Evolutionary conservation across 2,888 invertebrate species (phyloP).

Genomic region (Sarcophaga subvicina): DNA sequence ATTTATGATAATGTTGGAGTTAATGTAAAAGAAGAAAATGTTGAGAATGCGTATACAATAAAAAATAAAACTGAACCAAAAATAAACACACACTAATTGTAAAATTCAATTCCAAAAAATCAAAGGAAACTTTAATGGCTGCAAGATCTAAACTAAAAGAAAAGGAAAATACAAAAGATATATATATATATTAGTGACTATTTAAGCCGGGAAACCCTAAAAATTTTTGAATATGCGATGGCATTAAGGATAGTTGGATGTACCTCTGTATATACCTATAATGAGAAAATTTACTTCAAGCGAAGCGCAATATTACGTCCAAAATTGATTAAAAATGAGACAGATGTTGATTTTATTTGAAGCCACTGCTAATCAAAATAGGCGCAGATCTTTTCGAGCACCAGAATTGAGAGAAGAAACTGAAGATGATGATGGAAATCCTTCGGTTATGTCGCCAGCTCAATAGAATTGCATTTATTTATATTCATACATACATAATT

Average conservation of each 20-base stretch:
- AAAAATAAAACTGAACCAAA: not conserved
- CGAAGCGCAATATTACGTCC: not conserved
- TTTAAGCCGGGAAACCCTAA: not conserved
- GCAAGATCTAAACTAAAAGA: not conserved
- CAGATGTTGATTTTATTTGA: not conserved
- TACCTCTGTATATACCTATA: not conserved
- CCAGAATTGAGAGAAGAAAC: not conserved
- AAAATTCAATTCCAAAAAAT: not conserved
- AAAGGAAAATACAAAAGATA: slow-evolving; percentile 1
- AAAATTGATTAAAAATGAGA: not conserved
- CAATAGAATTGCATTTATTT: not conserved
- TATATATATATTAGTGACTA: not conserved
- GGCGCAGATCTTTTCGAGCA: not conserved
- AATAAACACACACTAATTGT: not conserved
- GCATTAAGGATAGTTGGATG: not conserved
- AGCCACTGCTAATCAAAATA: slow-evolving; percentile 1
- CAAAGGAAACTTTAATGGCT: not conserved
- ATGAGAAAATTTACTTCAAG: not conserved
- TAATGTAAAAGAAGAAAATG: not conserved
- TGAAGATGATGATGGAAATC: not conserved
- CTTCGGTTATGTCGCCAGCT: not conserved
- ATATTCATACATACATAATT: not conserved
- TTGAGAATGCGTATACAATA: not conserved
- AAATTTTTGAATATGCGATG: slow-evolving; percentile 1
- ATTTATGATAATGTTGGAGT: not conserved